Evolutionary conservation across 2,888 invertebrate species (phyloP).

Genomic region (Coecobrya sp.): DNA sequence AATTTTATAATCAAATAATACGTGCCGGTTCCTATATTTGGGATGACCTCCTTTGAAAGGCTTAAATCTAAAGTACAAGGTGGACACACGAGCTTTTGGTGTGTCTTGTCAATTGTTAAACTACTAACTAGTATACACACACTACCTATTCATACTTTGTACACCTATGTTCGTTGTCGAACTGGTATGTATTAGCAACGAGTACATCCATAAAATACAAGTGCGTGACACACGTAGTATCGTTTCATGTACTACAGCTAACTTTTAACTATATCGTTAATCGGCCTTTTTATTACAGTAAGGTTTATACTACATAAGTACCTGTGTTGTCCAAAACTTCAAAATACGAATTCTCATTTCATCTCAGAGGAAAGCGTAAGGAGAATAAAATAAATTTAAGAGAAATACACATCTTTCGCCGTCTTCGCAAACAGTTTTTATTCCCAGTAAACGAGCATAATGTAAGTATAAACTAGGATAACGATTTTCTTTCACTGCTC

Average conservation of each 20-base stretch:
- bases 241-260: background rate
- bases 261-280: conserved; percentile 6
- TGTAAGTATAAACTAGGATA: conserved; percentile 44
- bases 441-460: conserved; percentile 39
- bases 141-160: too few species aligned
- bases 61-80: background rate
- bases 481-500: background rate
- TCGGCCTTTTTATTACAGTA: background rate
- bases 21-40: background rate
- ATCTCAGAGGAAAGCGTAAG: background rate
- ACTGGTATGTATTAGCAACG: background rate
- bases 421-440: conserved; percentile 18
- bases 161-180: too few species aligned
- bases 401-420: conserved; percentile 2
- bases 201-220: conserved; percentile 11
- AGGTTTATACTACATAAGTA: background rate
- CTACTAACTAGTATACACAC: background rate
- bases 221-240: background rate
- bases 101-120: background rate
- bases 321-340: background rate
- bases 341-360: background rate
- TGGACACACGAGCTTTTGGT: background rate
- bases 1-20: conserved; percentile 29
- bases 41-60: background rate
- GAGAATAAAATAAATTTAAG: background rate